These are phyloP conservation scores for Brachypterus glaber DNA, from an alignment of 2,888 invertebrate genomes.

Conservation along the genomic window DNA sequence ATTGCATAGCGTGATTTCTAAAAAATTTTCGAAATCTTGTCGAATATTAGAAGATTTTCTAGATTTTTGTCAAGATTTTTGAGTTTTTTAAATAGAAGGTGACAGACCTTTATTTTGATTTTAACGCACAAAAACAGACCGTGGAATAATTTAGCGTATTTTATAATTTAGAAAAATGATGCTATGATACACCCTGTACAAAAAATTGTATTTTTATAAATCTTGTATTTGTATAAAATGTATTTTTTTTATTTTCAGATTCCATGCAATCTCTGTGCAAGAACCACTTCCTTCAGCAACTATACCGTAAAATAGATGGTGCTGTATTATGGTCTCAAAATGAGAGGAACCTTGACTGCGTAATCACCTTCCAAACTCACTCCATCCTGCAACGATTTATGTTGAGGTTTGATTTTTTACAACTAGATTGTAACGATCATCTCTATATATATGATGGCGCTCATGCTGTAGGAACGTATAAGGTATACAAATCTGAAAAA, in stretches of 20 bases:
- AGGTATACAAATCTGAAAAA: slow-evolving; percentile 50
- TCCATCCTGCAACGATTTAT: slow-evolving; percentile 89
- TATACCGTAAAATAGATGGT: slow-evolving; percentile 85
- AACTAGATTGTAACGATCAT: slow-evolving; percentile 90
- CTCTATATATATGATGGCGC: slow-evolving; percentile 88
- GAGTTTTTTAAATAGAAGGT: too few species aligned
- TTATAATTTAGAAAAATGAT: too few species aligned
- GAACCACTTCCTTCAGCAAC: slow-evolving; percentile 78
- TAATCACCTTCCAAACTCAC: slow-evolving; percentile 90
- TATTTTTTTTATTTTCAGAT: slow-evolving; percentile 55
- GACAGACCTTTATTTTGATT: too few species aligned
- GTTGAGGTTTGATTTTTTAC: slow-evolving; percentile 84
- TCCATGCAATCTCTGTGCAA: slow-evolving; percentile 85
- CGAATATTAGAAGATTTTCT: too few species aligned
- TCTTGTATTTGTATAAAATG: too few species aligned
- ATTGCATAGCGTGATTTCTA: too few species aligned
- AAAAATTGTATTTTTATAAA: too few species aligned
- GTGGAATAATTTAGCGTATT: too few species aligned
- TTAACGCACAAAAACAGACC: too few species aligned
- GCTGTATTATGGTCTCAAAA: slow-evolving; percentile 84
- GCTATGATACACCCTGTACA: too few species aligned
- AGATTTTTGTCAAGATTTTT: too few species aligned
- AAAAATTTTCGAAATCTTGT: too few species aligned
- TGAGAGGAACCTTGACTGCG: slow-evolving; percentile 84
- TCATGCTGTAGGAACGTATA: slow-evolving; percentile 77